Conservation (phyloP, 53 echinoderm and acorn worm genomes). For the Temnopleurus reevesii region DNA sequence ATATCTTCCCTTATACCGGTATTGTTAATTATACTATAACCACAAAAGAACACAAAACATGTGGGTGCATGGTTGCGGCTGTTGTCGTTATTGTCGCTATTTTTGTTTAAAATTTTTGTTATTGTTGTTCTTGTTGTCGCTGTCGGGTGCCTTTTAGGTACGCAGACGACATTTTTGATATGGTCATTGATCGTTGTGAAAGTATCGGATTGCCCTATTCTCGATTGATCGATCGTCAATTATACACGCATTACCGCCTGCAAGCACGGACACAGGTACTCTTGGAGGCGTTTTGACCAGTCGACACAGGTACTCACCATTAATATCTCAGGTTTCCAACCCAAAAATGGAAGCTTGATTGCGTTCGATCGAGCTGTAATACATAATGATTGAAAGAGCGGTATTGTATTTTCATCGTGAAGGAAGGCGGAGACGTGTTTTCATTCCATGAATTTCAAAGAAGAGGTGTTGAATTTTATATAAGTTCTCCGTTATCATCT, state of each 20-base stretch:
- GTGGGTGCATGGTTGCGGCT: too few relatives aligned
- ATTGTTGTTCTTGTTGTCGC: too few relatives aligned
- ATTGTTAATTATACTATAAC: too few relatives aligned
- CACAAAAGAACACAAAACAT: too few relatives aligned
- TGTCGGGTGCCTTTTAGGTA: not conserved
- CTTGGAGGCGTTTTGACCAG: slow-evolving; percentile 4
- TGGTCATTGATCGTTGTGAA: slow-evolving; percentile 2
- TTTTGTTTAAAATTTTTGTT: too few relatives aligned
- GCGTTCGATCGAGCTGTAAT: not conserved
- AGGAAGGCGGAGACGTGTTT: too few relatives aligned
- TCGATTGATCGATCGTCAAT: not conserved
- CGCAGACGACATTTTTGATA: not conserved
- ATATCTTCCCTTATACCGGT: too few relatives aligned
- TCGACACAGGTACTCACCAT: not conserved
- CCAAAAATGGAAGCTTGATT: not conserved
- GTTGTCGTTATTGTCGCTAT: too few relatives aligned
- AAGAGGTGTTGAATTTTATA: too few relatives aligned
- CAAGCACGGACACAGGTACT: not conserved
- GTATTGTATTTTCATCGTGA: too few relatives aligned
- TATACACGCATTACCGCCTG: slow-evolving; percentile 4
- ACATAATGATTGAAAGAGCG: not conserved
- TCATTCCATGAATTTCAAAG: too few relatives aligned
- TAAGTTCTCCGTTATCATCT: too few relatives aligned
- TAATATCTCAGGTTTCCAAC: not conserved
- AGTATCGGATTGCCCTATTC: slow-evolving; percentile 17